A percentile compares a stretch with the other conserved stretches of the same genome.
These are phyloP conservation scores for Butastur rufipennis DNA, from an alignment of 2,113 vertebrate genomes.

Conservation along the genomic window DNA sequence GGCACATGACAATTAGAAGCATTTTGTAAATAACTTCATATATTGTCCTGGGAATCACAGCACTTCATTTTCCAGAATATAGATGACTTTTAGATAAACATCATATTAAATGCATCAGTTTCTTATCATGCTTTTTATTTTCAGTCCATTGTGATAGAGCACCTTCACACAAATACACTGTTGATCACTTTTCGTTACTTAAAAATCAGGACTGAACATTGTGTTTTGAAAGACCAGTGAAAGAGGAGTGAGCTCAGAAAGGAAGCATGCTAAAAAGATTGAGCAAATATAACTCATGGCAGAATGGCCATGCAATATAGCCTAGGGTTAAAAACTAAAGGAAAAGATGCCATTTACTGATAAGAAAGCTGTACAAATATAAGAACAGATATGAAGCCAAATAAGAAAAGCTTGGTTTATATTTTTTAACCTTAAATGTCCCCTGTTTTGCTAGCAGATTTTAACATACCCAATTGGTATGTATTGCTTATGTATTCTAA, in stretches of 20 bases:
- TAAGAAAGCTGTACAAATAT: background rate
- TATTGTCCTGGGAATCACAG: background rate
- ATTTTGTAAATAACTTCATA: background rate
- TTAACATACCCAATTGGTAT: fast-evolving
- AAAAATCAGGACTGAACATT: background rate
- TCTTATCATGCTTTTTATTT: background rate
- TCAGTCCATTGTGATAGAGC: background rate
- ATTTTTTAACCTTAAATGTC: background rate
- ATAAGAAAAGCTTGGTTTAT: background rate
- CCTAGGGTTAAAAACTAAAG: background rate
- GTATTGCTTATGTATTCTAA: background rate
- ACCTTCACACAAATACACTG: background rate
- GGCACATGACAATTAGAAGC: background rate
- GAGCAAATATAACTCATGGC: background rate
- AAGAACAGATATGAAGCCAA: background rate
- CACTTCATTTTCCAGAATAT: background rate
- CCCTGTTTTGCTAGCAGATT: background rate
- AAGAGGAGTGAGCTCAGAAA: background rate
- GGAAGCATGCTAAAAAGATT: background rate
- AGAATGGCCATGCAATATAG: background rate
- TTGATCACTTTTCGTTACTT: background rate
- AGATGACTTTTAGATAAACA: background rate
- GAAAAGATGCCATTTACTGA: background rate
- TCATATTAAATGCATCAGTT: background rate
- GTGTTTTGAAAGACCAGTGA: background rate